Percentiles rank a stretch among this genome's conserved stretches.
Evolutionary conservation across 2,113 vertebrate genomes (phyloP).

Genomic region (Dasyurus viverrinus): DNA sequence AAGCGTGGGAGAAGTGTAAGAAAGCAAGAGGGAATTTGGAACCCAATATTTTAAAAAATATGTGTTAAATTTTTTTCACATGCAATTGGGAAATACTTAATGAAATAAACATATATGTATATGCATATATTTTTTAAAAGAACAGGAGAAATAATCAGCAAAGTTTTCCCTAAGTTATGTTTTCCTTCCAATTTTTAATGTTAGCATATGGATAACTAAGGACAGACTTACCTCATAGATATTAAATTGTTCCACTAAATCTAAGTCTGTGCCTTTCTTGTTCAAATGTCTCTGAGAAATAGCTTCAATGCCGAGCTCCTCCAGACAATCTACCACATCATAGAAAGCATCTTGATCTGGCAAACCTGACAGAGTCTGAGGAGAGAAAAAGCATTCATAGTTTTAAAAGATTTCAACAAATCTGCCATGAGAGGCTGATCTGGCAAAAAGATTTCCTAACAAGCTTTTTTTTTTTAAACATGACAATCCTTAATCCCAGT

Average conservation of each 20-base stretch:
- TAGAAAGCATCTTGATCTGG: slow-evolving; percentile 98
- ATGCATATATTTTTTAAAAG: background rate
- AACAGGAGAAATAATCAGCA: background rate
- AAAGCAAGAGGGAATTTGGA: too few species aligned
- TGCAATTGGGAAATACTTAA: background rate
- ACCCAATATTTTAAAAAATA: background rate
- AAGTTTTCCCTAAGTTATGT: slow-evolving; percentile 21
- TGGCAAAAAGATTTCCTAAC: background rate
- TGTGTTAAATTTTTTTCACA: background rate
- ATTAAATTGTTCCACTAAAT: slow-evolving; percentile 96
- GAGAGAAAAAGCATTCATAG: slow-evolving; percentile 71
- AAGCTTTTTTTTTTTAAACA: background rate
- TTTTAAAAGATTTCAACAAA: slow-evolving; percentile 42
- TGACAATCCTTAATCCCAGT: background rate
- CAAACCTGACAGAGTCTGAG: slow-evolving; percentile 92
- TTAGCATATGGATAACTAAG: slow-evolving; percentile 62
- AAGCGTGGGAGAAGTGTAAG: too few species aligned
- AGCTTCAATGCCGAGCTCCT: slow-evolving; percentile 93
- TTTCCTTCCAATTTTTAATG: slow-evolving; percentile 52
- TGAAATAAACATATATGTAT: background rate
- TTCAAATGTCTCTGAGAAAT: slow-evolving; percentile 92
- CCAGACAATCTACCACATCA: slow-evolving; percentile 96
- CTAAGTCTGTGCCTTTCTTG: slow-evolving; percentile 96
- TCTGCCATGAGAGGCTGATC: background rate
- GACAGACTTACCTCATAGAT: slow-evolving; percentile 93